Conservation (phyloP, 2,113 vertebrate species). For the Sinosuthora webbiana region DNA sequence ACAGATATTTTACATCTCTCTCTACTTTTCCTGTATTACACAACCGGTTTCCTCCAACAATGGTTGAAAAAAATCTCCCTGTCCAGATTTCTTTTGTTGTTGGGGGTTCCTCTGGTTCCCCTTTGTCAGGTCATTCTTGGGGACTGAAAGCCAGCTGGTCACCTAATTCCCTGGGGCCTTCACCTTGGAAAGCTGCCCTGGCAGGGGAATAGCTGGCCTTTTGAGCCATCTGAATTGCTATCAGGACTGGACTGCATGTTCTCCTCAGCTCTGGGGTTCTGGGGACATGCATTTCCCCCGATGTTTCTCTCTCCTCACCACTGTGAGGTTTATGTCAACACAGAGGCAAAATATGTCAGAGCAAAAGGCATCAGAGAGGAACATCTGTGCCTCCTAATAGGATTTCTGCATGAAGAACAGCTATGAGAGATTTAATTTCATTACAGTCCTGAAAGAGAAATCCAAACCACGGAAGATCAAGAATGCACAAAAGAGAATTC, state of each 20-base stretch:
- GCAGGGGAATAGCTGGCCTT: background rate
- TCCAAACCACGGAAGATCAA: background rate
- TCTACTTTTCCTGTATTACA: background rate
- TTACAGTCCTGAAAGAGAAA: background rate
- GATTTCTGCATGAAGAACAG: background rate
- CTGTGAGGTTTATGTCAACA: background rate
- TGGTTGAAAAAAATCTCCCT: background rate
- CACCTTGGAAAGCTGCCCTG: background rate
- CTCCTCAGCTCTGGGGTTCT: background rate
- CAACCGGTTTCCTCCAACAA: background rate
- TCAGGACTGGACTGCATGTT: background rate
- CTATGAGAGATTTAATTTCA: background rate
- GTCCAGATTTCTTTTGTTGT: background rate
- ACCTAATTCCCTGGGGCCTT: background rate
- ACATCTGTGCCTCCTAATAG: background rate
- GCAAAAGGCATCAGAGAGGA: background rate
- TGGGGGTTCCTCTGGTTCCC: background rate
- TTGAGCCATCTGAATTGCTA: background rate
- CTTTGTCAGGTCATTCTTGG: background rate
- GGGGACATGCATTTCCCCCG: background rate
- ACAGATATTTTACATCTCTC: background rate
- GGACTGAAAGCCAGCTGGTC: background rate
- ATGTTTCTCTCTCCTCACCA: background rate
- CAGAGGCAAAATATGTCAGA: background rate
- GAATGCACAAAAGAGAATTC: background rate